phyloP scores from a whole-genome alignment of 2,113 vertebrate genomes.

The Megalops atlanticus region DNA sequence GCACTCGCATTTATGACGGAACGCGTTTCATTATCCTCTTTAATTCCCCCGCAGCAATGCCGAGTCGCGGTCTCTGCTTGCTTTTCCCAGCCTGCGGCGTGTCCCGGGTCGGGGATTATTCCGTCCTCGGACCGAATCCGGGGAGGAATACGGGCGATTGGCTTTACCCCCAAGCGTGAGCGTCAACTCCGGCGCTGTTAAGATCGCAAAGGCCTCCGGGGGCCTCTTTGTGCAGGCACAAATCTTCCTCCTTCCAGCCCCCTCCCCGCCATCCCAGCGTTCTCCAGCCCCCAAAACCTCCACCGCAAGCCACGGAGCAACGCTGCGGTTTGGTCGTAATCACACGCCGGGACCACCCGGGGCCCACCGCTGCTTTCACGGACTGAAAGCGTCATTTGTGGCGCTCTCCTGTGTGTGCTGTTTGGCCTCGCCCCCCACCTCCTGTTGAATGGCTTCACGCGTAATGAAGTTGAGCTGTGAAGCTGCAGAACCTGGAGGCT shows the following conservation, averaged over 20 bases:
- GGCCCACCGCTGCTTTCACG: not conserved
- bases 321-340: not conserved
- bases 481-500: too few species aligned
- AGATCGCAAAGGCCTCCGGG: not conserved
- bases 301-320: too few species aligned
- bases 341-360: too few species aligned
- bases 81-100: not conserved
- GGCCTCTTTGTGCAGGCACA: not conserved
- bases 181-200: not conserved
- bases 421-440: not conserved
- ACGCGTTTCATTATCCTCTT: constrained; percentile 48
- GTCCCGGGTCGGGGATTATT: not conserved
- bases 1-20: constrained; percentile 60
- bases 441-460: not conserved
- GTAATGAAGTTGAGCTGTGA: too few species aligned
- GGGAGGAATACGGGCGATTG: not conserved
- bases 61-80: constrained; percentile 28
- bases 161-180: not conserved
- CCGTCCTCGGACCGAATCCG: not conserved
- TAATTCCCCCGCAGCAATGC: constrained; percentile 28
- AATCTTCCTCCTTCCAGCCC: constrained; percentile 6
- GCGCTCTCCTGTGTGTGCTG: not conserved
- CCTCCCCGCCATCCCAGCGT: not conserved
- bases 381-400: not conserved
- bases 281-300: not conserved